Evolutionary conservation across 2,113 vertebrate genomes (phyloP).

Genomic region (Salvator merianae): DNA sequence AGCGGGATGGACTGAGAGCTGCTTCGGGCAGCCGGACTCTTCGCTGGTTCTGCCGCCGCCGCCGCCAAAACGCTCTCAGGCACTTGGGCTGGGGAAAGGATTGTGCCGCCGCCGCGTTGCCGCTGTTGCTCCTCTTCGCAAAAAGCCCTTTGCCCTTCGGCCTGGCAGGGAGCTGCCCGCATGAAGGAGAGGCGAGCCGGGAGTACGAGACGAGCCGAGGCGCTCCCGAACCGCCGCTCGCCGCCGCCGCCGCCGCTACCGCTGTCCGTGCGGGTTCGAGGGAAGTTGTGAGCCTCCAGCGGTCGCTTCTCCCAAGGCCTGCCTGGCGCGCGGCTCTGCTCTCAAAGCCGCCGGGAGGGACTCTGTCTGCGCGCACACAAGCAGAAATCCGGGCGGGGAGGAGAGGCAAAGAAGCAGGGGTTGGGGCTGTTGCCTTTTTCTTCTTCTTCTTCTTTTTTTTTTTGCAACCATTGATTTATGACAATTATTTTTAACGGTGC

Average conservation of each 20-base stretch:
- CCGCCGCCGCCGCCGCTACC: conserved; percentile 14
- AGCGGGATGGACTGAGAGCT: conserved; percentile 43
- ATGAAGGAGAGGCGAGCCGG: conserved; percentile 36
- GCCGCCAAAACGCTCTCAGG: not conserved
- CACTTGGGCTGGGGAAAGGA: not conserved
- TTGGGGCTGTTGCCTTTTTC: conserved; percentile 50
- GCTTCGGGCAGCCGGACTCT: not conserved
- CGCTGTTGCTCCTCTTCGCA: not conserved
- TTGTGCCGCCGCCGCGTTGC: no score
- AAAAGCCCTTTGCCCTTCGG: conserved; percentile 54
- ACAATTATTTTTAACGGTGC: not conserved
- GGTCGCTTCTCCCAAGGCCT: not conserved
- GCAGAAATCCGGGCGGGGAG: conserved; percentile 1
- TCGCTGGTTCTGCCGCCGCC: not conserved
- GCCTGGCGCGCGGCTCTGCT: not conserved
- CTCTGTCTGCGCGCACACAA: conserved; percentile 23
- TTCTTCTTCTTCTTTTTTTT: conserved; percentile 74
- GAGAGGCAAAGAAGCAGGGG: conserved; percentile 15
- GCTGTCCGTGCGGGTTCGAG: not conserved
- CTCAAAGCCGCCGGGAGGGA: not conserved
- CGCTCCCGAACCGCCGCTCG: conserved; percentile 34
- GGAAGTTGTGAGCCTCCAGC: conserved; percentile 26
- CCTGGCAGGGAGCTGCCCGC: conserved; percentile 66
- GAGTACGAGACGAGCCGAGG: conserved; percentile 44
- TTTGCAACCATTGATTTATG: not conserved